phyloP scores from a whole-genome alignment of 2,113 vertebrate species.

The Ariopsis seemanni region DNA sequence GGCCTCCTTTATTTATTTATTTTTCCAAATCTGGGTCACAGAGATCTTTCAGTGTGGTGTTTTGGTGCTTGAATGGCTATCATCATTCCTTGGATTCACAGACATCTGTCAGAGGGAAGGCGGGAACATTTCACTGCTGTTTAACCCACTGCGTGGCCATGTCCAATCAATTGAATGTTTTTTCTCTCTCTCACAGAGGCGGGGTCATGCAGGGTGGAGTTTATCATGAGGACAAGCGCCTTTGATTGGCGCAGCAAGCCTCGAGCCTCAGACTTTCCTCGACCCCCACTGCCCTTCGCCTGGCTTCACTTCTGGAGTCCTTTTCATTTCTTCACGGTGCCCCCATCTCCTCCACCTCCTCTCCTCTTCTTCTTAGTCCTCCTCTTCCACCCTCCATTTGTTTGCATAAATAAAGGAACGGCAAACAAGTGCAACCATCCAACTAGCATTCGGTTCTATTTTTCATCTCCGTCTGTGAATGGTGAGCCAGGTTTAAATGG shows the following conservation, averaged over 20 bases:
- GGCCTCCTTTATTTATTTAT: neutral
- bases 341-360: conserved; percentile 15
- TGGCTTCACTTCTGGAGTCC: conserved; percentile 24
- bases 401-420: conserved; percentile 55
- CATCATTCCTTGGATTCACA: conserved; percentile 49
- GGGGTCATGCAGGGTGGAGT: conserved; percentile 46
- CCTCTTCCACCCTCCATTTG: conserved; percentile 47
- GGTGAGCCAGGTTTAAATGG: conserved; percentile 43
- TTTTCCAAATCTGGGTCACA: neutral
- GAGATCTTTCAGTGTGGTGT: conserved; percentile 25
- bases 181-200: conserved; percentile 42
- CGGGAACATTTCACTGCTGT: conserved; percentile 52
- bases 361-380: conserved; percentile 4
- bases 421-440: conserved; percentile 52
- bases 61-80: conserved; percentile 32
- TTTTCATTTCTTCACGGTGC: conserved; percentile 38
- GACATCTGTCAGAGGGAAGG: conserved; percentile 55
- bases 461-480: conserved; percentile 50
- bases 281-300: conserved; percentile 20
- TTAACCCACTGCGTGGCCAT: conserved; percentile 56
- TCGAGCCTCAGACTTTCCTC: conserved; percentile 14
- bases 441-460: conserved; percentile 49
- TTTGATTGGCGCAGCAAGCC: conserved; percentile 52
- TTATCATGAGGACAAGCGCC: conserved; percentile 56
- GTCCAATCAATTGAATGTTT: conserved; percentile 62